Evolutionary conservation across 92 coral and sea anemone genomes (phyloP).

Genomic region (Muricea muricata): DNA sequence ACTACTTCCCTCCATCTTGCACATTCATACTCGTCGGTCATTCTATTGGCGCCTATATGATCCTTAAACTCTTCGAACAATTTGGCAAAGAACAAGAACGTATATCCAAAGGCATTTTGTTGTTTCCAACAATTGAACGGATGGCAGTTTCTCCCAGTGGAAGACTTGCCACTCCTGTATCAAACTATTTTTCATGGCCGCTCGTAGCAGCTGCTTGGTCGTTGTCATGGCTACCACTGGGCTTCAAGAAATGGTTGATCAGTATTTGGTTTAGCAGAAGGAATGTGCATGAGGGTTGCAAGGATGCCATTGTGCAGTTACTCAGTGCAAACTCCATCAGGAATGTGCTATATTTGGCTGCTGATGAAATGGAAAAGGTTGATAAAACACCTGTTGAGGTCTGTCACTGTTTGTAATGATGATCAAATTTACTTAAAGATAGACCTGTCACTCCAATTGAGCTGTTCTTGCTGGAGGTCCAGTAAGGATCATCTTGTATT

Average conservation of each 20-base stretch:
- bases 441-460: too few species aligned
- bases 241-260: slow-evolving; percentile 66
- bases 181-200: slow-evolving; percentile 83
- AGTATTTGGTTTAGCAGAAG: slow-evolving; percentile 89
- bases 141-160: slow-evolving; percentile 96
- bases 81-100: slow-evolving; percentile 63
- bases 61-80: slow-evolving; percentile 76
- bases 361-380: slow-evolving; percentile 85
- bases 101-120: slow-evolving; percentile 75
- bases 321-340: slow-evolving; percentile 68
- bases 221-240: slow-evolving; percentile 72
- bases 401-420: not conserved
- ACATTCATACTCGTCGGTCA: slow-evolving; percentile 88
- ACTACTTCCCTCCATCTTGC: slow-evolving; percentile 69
- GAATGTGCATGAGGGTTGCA: slow-evolving; percentile 51
- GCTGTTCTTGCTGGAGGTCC: too few species aligned
- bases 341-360: slow-evolving; percentile 78
- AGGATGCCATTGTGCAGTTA: slow-evolving; percentile 75
- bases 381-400: slow-evolving; percentile 70
- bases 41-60: slow-evolving; percentile 94
- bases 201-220: slow-evolving; percentile 64
- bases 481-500: too few species aligned
- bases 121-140: slow-evolving; percentile 94
- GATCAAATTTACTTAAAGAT: too few species aligned
- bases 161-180: slow-evolving; percentile 76